These are phyloP conservation scores for Cephus runcator DNA, from an alignment of 2,888 invertebrate species.

Conservation along the genomic window DNA sequence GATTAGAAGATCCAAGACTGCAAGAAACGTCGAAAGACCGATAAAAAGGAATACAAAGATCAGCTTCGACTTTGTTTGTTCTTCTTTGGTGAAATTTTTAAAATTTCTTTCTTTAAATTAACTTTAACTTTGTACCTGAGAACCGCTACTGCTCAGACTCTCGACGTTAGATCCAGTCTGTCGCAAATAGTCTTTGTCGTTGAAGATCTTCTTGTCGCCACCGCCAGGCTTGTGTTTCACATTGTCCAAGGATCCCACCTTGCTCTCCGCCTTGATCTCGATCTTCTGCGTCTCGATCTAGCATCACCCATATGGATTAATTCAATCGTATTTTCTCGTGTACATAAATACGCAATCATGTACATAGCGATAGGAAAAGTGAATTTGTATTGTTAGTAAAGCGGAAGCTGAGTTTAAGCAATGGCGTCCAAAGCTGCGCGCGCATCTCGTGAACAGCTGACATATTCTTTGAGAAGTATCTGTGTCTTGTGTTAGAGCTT, in stretches of 20 bases:
- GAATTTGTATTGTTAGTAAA: neutral
- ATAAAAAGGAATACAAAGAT: neutral
- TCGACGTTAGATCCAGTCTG: conserved; percentile 68
- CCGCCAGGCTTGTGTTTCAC: conserved; percentile 92
- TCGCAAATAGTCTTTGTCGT: conserved; percentile 90
- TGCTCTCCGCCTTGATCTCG: conserved; percentile 92
- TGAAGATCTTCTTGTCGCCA: conserved; percentile 93
- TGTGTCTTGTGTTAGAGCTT: neutral
- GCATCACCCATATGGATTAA: conserved; percentile 35
- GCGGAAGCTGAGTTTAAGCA: neutral
- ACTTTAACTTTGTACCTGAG: conserved; percentile 47
- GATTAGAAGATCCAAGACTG: neutral
- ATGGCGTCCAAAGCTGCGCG: neutral
- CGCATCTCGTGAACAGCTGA: neutral
- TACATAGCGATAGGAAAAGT: neutral
- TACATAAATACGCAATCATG: neutral
- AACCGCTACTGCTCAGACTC: conserved; percentile 57
- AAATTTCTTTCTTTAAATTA: neutral
- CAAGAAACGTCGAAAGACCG: neutral
- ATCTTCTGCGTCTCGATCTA: conserved; percentile 92
- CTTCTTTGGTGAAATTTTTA: neutral
- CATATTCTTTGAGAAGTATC: neutral
- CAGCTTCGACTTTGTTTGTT: neutral
- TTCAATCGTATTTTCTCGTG: neutral
- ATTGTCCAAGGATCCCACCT: conserved; percentile 91